Percentiles rank a stretch among this genome's conserved stretches.
Evolutionary conservation across 1,140 invertebrate genomes (phyloP).

Genomic region (Catajapyx aquilonaris): DNA sequence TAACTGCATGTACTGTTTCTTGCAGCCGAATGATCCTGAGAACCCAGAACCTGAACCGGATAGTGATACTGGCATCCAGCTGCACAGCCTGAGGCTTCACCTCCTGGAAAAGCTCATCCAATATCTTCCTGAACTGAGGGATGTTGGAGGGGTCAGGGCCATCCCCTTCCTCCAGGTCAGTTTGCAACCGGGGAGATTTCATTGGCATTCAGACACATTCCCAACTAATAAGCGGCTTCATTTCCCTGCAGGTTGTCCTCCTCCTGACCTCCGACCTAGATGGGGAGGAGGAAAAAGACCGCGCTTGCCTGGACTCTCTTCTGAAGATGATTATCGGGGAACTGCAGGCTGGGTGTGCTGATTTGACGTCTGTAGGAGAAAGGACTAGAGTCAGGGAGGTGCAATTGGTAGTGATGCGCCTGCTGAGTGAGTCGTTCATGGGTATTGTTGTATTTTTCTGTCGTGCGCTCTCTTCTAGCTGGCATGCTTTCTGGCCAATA

Average conservation of each 20-base stretch:
- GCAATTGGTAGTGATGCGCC: slow-evolving; percentile 65
- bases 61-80: slow-evolving; percentile 19
- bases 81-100: slow-evolving; percentile 41
- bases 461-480: slow-evolving; percentile 1
- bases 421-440: slow-evolving; percentile 36
- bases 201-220: too few relatives aligned
- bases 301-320: slow-evolving; percentile 47
- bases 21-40: slow-evolving; percentile 4
- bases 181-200: too few relatives aligned
- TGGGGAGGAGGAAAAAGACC: slow-evolving; percentile 56
- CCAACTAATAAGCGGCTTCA: too few relatives aligned
- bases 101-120: slow-evolving; percentile 39
- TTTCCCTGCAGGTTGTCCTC: slow-evolving; percentile 41
- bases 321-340: slow-evolving; percentile 52
- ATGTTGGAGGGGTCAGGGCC: slow-evolving; percentile 51
- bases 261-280: slow-evolving; percentile 82
- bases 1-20: slow-evolving; percentile 1
- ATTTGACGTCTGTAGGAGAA: slow-evolving; percentile 25
- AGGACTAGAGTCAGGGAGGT: slow-evolving; percentile 50
- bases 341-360: slow-evolving; percentile 44
- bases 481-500: too few relatives aligned
- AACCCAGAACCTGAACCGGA: slow-evolving; percentile 19
- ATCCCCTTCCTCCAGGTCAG: slow-evolving; percentile 74
- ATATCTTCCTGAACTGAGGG: slow-evolving; percentile 34
- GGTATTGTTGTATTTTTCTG: slow-evolving; percentile 10